Conservation (phyloP, 2,113 vertebrate species). For the Phocoena phocoena region DNA sequence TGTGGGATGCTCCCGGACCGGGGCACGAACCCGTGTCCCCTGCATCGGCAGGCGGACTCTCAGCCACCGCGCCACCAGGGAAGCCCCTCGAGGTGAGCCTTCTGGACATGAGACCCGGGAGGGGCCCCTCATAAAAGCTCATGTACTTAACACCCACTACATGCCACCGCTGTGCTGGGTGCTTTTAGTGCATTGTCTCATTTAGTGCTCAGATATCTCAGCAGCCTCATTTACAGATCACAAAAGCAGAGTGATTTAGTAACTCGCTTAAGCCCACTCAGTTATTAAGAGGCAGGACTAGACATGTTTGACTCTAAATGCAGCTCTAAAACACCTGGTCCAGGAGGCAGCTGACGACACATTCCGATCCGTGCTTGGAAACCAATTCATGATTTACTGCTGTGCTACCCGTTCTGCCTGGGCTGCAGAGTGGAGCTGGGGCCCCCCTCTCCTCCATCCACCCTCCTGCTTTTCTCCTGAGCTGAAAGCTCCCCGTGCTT, state of each 20-base stretch:
- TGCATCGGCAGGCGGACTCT: no score
- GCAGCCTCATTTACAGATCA: not conserved
- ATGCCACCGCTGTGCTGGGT: not conserved
- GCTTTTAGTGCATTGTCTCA: not conserved
- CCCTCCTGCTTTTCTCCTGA: not conserved
- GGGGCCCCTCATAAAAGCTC: accelerated
- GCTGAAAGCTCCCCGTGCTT: not conserved
- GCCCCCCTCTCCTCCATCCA: not conserved
- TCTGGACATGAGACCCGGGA: not conserved
- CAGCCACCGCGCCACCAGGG: no score
- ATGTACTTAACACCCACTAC: accelerated
- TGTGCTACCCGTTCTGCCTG: accelerated
- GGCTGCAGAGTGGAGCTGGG: not conserved
- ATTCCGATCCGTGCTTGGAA: not conserved
- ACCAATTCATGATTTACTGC: not conserved
- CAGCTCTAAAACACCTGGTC: not conserved
- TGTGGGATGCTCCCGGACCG: no score
- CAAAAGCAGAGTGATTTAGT: not conserved
- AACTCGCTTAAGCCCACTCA: not conserved
- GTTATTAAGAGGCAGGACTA: no score
- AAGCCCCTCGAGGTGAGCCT: not conserved
- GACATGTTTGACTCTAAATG: not conserved
- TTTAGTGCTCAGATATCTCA: not conserved
- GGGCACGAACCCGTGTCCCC: no score
- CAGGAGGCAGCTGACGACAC: not conserved